Conservation (phyloP, 2,797 vertebrate species). For the Pangasius larnaudii region DNA sequence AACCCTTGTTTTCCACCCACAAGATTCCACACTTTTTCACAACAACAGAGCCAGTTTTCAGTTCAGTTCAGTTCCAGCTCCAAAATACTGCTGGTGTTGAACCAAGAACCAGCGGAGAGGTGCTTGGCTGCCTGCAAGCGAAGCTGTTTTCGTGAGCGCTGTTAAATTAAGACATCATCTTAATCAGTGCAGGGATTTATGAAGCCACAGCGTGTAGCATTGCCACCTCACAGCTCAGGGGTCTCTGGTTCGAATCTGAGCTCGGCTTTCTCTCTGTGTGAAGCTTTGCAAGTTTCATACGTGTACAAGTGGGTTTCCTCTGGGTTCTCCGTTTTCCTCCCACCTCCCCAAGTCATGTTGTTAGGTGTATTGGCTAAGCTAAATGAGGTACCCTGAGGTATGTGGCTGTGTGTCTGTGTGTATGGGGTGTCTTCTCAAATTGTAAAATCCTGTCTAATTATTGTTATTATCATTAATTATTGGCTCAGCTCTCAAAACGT, state of each 20-base stretch:
- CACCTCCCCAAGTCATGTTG: neutral
- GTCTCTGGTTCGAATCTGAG: neutral
- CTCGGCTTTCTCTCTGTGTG: neutral
- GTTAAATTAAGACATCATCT: neutral
- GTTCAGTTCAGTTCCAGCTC: neutral
- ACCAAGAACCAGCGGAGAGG: neutral
- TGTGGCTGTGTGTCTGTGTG: neutral
- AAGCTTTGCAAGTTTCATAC: neutral
- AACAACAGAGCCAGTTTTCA: neutral
- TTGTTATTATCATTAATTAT: neutral
- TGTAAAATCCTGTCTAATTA: neutral
- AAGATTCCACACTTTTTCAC: neutral
- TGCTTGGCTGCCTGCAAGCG: neutral
- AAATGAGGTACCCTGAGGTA: neutral
- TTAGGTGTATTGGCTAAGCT: neutral
- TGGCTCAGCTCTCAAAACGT: neutral
- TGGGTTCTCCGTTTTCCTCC: neutral
- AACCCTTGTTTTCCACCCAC: neutral
- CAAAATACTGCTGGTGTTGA: conserved; percentile 10
- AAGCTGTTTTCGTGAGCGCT: neutral
- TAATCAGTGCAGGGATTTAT: neutral
- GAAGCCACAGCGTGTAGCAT: neutral
- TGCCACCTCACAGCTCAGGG: neutral
- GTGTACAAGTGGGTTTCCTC: neutral
- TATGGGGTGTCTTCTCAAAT: neutral